Evolutionary conservation across 2,113 vertebrate species (phyloP), one percentile per base, ranked within the genome.

Genomic region (Seriola rivoliana): DNA sequence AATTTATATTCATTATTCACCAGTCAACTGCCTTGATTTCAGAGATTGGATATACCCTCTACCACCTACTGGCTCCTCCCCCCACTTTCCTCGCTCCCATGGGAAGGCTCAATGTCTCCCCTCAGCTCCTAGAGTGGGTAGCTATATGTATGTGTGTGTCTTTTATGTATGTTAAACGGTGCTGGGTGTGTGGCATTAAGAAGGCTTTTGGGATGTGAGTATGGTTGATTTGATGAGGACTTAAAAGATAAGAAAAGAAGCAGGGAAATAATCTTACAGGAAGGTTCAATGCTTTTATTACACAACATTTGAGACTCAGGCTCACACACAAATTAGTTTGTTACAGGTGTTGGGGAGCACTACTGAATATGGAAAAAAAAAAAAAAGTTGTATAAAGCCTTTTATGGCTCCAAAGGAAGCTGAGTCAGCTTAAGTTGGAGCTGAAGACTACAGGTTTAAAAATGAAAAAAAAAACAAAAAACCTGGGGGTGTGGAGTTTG

Each of bases 1-100:
- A 93, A 94, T 96, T 95, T 58, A 36, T 88, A 94, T 95, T 91
- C 95, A 96, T 97, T 95, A 96, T 96, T 95, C 94, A 96, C 94
- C 95, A 93, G 89, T 95, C 92, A 94, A 87, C 94, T 91, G 80
- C 85, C 91, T 95, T 94, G 95, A 96, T 95, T 95, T 86, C 48
- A 60, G 16, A 93, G 95, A 95, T 94, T 94, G 90, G 94, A 94
- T 96, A 94, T 91, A 92, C 66, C 78, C 84, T 84, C 67, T 34
- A 32, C 80, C 69, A 76, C 60, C 82, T 69, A 23, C 83, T 81
- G 67, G 60, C 83, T 68, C 74, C 76, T 90, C 71, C 70, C 72
- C 84, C 42, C 67, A 21, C 80, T 78, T 58, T 14, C 46, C 76
- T 71, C 69, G 38, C 65, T 78, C 87, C 85, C 85, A 58, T 14